Conservation (phyloP, 92 coral and sea anemone species). For the Epizoanthus scotinus region DNA sequence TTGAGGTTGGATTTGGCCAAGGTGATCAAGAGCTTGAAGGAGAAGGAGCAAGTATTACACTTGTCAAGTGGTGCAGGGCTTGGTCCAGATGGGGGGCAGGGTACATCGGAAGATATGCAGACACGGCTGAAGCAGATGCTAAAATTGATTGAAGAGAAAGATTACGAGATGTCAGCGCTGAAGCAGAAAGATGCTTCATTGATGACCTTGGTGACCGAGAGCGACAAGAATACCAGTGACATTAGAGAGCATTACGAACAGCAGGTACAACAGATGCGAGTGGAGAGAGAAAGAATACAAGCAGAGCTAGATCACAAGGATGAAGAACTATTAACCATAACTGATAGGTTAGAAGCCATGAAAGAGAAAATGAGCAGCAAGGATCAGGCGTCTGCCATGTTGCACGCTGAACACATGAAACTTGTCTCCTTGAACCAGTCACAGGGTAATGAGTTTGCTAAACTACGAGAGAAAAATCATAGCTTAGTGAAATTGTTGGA, state of each 20-base stretch:
- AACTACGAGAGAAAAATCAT: slow-evolving; percentile 75
- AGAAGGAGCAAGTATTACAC: slow-evolving; percentile 77
- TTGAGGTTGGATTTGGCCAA: slow-evolving; percentile 80
- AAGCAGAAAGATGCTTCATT: slow-evolving; percentile 90
- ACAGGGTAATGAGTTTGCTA: slow-evolving; percentile 92
- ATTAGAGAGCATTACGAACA: slow-evolving; percentile 73
- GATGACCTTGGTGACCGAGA: slow-evolving; percentile 80
- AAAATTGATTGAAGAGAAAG: slow-evolving; percentile 80
- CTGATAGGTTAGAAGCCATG: slow-evolving; percentile 88
- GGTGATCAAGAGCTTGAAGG: slow-evolving; percentile 69
- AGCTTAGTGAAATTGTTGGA: slow-evolving; percentile 72
- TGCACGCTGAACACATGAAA: slow-evolving; percentile 84
- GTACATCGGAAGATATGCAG: slow-evolving; percentile 50
- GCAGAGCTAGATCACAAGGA: slow-evolving; percentile 80
- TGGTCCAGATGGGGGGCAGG: slow-evolving; percentile 41
- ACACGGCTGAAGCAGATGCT: slow-evolving; percentile 68
- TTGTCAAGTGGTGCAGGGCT: slow-evolving; percentile 42
- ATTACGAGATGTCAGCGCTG: slow-evolving; percentile 88
- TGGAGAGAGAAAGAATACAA: slow-evolving; percentile 72
- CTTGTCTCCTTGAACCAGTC: slow-evolving; percentile 90
- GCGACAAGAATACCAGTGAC: slow-evolving; percentile 60
- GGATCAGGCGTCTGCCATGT: slow-evolving; percentile 86
- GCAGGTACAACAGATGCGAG: slow-evolving; percentile 68
- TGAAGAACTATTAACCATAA: slow-evolving; percentile 72
- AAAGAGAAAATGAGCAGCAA: slow-evolving; percentile 85